Conservation (phyloP, 2,888 invertebrate species). For the Ommatoiulus sabulosus region DNA sequence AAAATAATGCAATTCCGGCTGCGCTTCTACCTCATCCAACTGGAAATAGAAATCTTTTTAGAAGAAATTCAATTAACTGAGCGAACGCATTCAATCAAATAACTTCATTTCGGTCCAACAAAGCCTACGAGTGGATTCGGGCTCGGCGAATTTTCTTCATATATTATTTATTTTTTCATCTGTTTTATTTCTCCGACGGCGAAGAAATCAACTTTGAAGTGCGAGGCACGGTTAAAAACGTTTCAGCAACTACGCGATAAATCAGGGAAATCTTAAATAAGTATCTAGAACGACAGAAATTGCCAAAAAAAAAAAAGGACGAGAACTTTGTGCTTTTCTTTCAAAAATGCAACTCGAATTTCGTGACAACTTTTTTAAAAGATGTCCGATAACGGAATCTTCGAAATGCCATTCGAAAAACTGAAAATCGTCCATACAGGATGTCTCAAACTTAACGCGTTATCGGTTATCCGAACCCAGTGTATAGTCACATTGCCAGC, state of each 20-base stretch:
- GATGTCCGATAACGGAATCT: neutral
- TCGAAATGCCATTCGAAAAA: too few relatives aligned
- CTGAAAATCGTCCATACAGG: too few relatives aligned
- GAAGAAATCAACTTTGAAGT: conserved; percentile 38
- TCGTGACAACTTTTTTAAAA: neutral
- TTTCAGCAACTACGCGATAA: neutral
- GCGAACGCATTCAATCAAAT: conserved; percentile 22
- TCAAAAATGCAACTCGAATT: neutral
- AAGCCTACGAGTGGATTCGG: neutral
- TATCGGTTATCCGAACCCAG: too few relatives aligned
- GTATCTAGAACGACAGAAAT: conserved; percentile 38
- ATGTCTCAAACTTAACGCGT: too few relatives aligned
- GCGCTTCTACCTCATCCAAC: neutral
- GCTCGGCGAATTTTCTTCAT: conserved; percentile 32
- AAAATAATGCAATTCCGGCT: conserved; percentile 15
- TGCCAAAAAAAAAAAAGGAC: neutral
- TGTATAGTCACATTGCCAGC: too few relatives aligned
- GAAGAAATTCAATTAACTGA: conserved; percentile 41
- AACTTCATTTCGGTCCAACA: conserved; percentile 3
- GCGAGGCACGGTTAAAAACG: conserved; percentile 36
- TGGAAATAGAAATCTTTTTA: conserved; percentile 45
- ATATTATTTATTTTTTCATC: conserved; percentile 48
- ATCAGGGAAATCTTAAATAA: conserved; percentile 25
- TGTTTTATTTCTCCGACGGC: conserved; percentile 41
- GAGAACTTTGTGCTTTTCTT: neutral